phyloP scores from a whole-genome alignment of 2,113 vertebrate species.

The Laticauda colubrina region DNA sequence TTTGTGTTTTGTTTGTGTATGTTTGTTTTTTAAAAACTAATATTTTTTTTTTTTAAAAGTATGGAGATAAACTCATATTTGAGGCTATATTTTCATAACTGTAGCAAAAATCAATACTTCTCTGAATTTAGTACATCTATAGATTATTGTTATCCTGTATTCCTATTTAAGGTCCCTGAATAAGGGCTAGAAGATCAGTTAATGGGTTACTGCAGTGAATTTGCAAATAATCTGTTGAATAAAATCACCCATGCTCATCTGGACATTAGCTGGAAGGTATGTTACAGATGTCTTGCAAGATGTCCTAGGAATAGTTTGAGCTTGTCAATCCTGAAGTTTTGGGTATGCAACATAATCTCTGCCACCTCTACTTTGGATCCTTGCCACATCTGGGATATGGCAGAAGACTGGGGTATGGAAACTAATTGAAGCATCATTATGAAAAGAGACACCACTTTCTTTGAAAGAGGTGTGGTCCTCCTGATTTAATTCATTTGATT shows the following conservation, averaged over 20 bases:
- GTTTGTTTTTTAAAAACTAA: too few species aligned
- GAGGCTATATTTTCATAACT: not conserved
- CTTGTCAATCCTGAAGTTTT: not conserved
- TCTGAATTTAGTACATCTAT: not conserved
- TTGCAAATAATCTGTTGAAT: not conserved
- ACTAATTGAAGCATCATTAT: not conserved
- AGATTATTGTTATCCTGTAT: not conserved
- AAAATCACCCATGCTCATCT: not conserved
- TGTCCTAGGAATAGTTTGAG: not conserved
- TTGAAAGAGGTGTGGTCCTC: not conserved
- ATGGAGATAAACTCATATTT: not conserved
- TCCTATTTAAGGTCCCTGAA: not conserved
- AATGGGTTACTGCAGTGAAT: not conserved
- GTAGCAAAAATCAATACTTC: not conserved
- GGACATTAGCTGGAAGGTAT: not conserved
- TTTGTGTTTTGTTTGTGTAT: too few species aligned
- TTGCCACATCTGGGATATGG: not conserved
- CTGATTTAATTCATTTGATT: not conserved
- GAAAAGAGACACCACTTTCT: not conserved
- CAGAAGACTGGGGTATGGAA: not conserved
- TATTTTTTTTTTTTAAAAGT: too few species aligned
- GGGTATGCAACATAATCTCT: not conserved
- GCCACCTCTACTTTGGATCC: not conserved
- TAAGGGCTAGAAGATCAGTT: not conserved
- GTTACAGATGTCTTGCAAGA: not conserved